Percentiles rank a stretch among this genome's conserved stretches.
Evolutionary conservation across 92 coral and sea anemone species (phyloP).

Genomic region (Porites rus): DNA sequence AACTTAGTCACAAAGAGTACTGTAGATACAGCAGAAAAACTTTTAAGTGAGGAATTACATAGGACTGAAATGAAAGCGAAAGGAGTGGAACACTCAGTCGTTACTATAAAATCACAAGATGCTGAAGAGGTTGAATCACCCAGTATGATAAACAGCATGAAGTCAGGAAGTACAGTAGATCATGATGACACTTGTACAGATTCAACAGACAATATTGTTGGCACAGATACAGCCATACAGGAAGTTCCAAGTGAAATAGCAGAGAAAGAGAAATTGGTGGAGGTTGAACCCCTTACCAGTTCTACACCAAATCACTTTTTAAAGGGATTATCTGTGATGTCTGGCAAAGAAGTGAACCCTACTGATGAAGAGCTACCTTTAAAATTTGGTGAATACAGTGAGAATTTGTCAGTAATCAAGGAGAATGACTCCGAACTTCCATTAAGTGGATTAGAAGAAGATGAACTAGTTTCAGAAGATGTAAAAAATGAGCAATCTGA

Average conservation of each 20-base stretch:
- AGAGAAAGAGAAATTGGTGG: background rate
- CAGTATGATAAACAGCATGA: background rate
- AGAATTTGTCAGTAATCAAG: background rate
- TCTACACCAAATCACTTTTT: slow-evolving; percentile 45
- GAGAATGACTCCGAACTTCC: background rate
- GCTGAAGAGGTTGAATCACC: background rate
- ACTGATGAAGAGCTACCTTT: background rate
- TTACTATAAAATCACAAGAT: background rate
- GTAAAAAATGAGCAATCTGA: slow-evolving; percentile 1
- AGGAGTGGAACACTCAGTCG: background rate
- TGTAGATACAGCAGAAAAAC: background rate
- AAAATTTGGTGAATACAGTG: background rate
- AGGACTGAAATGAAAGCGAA: background rate
- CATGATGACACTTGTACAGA: background rate
- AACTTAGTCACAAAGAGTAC: background rate
- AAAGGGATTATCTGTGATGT: background rate
- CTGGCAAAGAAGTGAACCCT: background rate
- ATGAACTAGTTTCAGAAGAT: background rate
- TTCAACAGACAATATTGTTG: background rate
- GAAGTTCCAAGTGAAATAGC: background rate
- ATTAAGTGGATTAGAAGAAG: background rate
- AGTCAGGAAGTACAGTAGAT: background rate
- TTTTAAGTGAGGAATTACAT: background rate
- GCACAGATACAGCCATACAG: background rate
- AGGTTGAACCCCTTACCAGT: slow-evolving; percentile 49